Evolutionary conservation across 2,113 vertebrate species (phyloP).

Genomic region (Megalops atlanticus): DNA sequence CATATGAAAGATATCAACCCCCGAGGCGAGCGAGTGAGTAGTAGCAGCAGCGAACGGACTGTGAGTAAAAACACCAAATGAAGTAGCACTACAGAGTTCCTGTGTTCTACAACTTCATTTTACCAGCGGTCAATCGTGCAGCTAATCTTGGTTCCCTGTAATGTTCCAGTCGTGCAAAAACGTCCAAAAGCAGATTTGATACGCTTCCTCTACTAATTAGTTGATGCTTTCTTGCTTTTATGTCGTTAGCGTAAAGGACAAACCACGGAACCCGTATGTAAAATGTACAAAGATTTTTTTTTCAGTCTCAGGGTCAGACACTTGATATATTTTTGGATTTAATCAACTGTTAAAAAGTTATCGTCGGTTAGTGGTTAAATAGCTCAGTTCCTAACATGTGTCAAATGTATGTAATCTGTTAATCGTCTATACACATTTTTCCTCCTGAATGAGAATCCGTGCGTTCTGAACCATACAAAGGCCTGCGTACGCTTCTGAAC

Average conservation of each 20-base stretch:
- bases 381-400: no score
- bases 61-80: background rate
- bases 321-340: no score
- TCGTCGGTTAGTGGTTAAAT: no score
- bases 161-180: background rate
- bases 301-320: no score
- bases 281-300: no score
- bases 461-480: background rate
- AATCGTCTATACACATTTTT: no score
- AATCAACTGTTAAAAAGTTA: no score
- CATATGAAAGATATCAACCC: conserved; percentile 56
- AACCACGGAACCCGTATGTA: no score
- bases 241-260: no score
- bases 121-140: background rate
- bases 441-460: no score
- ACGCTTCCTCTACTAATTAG: background rate
- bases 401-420: no score
- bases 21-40: background rate
- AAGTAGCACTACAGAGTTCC: background rate
- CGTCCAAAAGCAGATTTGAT: background rate
- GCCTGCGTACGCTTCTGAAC: background rate
- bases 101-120: background rate
- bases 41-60: background rate
- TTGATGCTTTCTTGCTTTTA: no score
- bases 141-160: background rate